phyloP scores from a whole-genome alignment of 64 coral and sea anemone genomes.

The Stichodactyla mertensii region DNA sequence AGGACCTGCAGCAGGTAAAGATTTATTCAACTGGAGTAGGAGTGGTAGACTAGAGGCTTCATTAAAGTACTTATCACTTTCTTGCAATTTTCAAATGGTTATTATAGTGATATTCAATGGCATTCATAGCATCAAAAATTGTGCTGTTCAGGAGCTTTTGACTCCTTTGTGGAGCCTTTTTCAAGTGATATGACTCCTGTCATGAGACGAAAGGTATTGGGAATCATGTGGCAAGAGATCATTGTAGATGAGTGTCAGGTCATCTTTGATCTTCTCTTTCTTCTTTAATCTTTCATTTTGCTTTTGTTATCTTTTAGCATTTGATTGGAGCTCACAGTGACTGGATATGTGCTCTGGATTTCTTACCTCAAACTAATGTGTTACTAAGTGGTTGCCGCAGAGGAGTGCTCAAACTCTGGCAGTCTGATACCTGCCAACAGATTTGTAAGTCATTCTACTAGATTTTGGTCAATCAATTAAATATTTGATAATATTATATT shows the following conservation, averaged over 20 bases:
- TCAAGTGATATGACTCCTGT: too few relatives aligned
- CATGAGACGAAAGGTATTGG: too few relatives aligned
- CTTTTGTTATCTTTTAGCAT: slow-evolving; percentile 37
- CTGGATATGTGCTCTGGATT: slow-evolving; percentile 93
- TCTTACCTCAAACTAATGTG: slow-evolving; percentile 61
- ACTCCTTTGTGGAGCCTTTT: too few relatives aligned
- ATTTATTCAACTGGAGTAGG: background rate
- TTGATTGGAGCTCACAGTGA: slow-evolving; percentile 92
- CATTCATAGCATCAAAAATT: too few relatives aligned
- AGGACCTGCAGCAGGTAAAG: slow-evolving; percentile 79
- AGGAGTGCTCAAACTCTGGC: slow-evolving; percentile 89
- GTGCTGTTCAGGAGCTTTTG: too few relatives aligned
- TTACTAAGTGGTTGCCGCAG: slow-evolving; percentile 93
- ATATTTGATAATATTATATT: too few relatives aligned
- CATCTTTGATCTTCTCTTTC: background rate
- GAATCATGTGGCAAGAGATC: too few relatives aligned
- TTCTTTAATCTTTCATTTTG: background rate
- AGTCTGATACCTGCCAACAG: slow-evolving; percentile 60
- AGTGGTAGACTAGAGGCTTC: background rate
- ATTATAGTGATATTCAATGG: too few relatives aligned
- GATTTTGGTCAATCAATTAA: too few relatives aligned
- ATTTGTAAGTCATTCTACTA: slow-evolving; percentile 64
- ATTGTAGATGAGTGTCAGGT: too few relatives aligned
- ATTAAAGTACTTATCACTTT: background rate
- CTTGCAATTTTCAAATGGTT: too few relatives aligned